Percentiles rank a stretch among this genome's conserved stretches.
Evolutionary conservation across 2,113 vertebrate species (phyloP).

Genomic region (Holacanthus passer): DNA sequence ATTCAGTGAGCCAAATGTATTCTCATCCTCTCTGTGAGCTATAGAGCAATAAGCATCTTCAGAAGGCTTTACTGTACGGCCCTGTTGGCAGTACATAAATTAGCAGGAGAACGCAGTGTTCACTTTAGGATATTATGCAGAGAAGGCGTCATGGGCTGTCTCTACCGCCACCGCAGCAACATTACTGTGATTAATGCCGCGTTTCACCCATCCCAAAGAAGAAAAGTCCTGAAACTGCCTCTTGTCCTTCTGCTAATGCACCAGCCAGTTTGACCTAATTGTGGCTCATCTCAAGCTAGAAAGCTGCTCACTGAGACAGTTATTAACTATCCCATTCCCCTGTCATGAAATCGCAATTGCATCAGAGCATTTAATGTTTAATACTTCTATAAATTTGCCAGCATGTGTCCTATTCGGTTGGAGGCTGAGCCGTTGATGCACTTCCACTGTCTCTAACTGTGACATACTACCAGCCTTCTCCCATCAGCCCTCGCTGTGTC

Average conservation of each 20-base stretch:
- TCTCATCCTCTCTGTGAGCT: conserved; percentile 54
- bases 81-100: conserved; percentile 79
- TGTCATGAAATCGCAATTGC: conserved; percentile 75
- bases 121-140: conserved; percentile 79
- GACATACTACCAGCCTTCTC: conserved; percentile 58
- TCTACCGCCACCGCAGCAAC: conserved; percentile 70
- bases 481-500: conserved; percentile 43
- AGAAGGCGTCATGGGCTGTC: conserved; percentile 68
- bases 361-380: conserved; percentile 79
- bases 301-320: conserved; percentile 65
- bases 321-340: conserved; percentile 77
- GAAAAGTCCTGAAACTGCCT: conserved; percentile 73
- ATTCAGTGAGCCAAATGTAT: conserved; percentile 45
- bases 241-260: conserved; percentile 74
- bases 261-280: conserved; percentile 79
- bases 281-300: conserved; percentile 67
- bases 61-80: conserved; percentile 69
- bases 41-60: conserved; percentile 68
- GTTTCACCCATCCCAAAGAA: conserved; percentile 71
- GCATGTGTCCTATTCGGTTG: conserved; percentile 59
- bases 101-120: conserved; percentile 69
- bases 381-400: conserved; percentile 81
- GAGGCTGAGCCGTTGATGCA: conserved; percentile 44
- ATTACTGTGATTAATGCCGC: conserved; percentile 81
- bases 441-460: conserved; percentile 57